Percentiles rank a stretch among this genome's conserved stretches.
Evolutionary conservation across 2,113 vertebrate species (phyloP).

Genomic region (Scophthalmus maximus): DNA sequence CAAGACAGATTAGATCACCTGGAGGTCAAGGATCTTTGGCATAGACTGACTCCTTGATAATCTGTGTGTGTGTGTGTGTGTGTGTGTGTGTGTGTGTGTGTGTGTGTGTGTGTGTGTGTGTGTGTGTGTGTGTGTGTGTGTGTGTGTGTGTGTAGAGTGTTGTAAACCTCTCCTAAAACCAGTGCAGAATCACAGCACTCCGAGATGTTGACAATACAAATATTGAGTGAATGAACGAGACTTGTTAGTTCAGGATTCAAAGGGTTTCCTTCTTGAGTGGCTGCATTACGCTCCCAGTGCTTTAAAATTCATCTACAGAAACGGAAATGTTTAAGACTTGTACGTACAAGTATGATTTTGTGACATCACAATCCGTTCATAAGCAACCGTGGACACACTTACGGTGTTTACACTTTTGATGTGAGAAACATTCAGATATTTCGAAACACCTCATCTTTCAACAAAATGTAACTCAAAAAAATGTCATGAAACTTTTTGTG

Average conservation of each 20-base stretch:
- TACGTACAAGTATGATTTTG: not conserved
- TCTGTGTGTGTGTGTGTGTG: constrained; percentile 28
- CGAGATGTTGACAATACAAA: constrained; percentile 35
- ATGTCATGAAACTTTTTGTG: too few relatives aligned
- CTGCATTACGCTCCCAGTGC: too few relatives aligned
- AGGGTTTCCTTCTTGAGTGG: too few relatives aligned
- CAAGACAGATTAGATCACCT: constrained; percentile 71
- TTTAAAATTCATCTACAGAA: too few relatives aligned
- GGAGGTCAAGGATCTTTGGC: constrained; percentile 60
- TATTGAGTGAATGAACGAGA: not conserved
- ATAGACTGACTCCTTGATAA: constrained; percentile 64
- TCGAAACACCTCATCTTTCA: too few relatives aligned
- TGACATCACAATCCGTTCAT: not conserved
- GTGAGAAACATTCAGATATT: too few relatives aligned
- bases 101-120: constrained; percentile 19
- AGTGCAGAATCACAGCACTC: constrained; percentile 13
- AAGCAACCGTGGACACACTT: too few relatives aligned
- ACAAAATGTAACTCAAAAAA: too few relatives aligned
- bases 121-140: constrained; percentile 23
- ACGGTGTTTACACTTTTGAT: too few relatives aligned
- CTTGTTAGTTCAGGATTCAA: not conserved
- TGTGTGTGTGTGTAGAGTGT: constrained; percentile 27
- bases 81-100: constrained; percentile 24
- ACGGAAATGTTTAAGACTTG: too few relatives aligned
- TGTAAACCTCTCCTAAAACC: constrained; percentile 18